Evolutionary conservation across 2,888 invertebrate genomes (phyloP).

Genomic region (Escarpia spicata): DNA sequence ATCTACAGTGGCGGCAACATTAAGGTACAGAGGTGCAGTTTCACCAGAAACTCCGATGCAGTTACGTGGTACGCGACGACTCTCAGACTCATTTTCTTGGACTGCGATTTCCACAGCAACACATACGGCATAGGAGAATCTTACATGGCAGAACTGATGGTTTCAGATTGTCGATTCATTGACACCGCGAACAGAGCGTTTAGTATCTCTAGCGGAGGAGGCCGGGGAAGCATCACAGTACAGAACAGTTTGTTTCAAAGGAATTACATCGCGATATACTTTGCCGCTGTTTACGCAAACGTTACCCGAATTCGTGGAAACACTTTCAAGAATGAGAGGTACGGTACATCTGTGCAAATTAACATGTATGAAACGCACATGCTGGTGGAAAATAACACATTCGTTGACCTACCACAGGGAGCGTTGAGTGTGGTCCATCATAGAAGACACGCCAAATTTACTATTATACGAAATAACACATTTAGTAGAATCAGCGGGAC

Average conservation of each 20-base stretch:
- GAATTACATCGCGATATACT: too few species aligned
- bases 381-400: not conserved
- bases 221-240: not conserved
- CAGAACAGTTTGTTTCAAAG: not conserved
- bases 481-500: constrained; percentile 24
- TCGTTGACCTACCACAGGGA: not conserved
- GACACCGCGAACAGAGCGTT: not conserved
- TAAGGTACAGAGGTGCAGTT: not conserved
- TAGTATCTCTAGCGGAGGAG: not conserved
- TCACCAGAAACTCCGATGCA: not conserved
- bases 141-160: not conserved
- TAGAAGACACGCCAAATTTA: not conserved
- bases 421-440: not conserved
- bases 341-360: too few species aligned
- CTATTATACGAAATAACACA: constrained; percentile 21
- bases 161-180: not conserved
- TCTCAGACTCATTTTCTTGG: not conserved
- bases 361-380: not conserved
- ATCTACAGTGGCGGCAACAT: not conserved
- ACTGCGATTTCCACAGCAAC: not conserved
- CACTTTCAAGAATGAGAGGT: too few species aligned
- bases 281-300: too few species aligned
- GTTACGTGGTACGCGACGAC: not conserved
- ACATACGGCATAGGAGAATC: not conserved
- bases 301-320: too few species aligned